Conservation (phyloP, 2,888 invertebrate species). For the Cecidostiba fungosa region DNA sequence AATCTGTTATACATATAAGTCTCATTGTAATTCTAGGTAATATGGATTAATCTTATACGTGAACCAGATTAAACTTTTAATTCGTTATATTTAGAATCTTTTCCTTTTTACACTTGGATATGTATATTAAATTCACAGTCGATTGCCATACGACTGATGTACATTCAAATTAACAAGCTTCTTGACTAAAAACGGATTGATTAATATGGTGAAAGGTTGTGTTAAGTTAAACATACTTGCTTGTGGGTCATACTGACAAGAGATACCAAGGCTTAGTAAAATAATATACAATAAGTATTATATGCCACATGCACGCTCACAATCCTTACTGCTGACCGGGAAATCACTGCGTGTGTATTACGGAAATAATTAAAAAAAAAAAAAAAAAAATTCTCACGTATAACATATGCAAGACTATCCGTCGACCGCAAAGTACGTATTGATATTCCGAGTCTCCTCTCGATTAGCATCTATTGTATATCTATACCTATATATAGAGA, state of each 20-base stretch:
- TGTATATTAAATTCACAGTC: not conserved
- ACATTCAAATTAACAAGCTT: constrained; percentile 59
- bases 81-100: not conserved
- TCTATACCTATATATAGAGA: not conserved
- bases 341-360: constrained; percentile 25
- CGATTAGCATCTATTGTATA: not conserved
- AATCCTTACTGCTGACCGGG: constrained; percentile 23
- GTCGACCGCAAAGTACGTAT: not conserved
- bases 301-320: constrained; percentile 50
- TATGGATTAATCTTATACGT: not conserved
- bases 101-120: not conserved
- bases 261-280: constrained; percentile 22
- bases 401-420: not conserved
- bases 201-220: constrained; percentile 59
- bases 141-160: not conserved
- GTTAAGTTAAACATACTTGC: constrained; percentile 24
- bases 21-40: not conserved
- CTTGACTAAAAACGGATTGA: constrained; percentile 34
- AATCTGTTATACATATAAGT: not conserved
- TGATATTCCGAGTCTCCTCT: constrained; percentile 1
- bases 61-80: not conserved
- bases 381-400: not conserved
- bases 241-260: constrained; percentile 54
- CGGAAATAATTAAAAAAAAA: not conserved
- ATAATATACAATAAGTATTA: constrained; percentile 33